These are phyloP conservation scores for Xiphophorus hellerii DNA, from an alignment of 2,113 vertebrate genomes.

Conservation along the genomic window DNA sequence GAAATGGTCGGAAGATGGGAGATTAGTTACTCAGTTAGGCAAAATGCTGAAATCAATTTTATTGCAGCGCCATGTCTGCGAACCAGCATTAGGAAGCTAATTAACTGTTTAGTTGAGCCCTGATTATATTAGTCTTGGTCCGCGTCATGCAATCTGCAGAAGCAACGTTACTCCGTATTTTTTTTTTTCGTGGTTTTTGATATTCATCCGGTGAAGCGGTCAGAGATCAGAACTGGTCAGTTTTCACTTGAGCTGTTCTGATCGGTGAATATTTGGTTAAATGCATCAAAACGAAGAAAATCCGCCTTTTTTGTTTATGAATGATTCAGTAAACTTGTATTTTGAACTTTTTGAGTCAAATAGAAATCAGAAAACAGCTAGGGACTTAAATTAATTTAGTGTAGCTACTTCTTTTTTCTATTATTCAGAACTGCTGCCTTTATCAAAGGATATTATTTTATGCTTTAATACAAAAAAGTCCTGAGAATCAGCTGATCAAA, in stretches of 20 bases:
- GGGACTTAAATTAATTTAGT: background rate
- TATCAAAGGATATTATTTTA: background rate
- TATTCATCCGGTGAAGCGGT: background rate
- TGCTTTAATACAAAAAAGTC: background rate
- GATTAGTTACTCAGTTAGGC: constrained; percentile 71
- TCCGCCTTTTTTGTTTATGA: background rate
- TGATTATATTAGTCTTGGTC: constrained; percentile 54
- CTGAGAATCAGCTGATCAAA: background rate
- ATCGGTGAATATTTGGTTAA: background rate
- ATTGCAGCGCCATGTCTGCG: constrained; percentile 33
- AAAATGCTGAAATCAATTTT: constrained; percentile 69
- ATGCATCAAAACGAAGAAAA: background rate
- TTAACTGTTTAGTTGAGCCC: constrained; percentile 65
- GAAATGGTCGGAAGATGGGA: constrained; percentile 60
- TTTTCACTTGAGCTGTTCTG: no score
- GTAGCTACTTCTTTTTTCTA: background rate
- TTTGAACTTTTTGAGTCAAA: background rate
- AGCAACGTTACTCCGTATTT: background rate
- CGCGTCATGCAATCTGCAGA: constrained; percentile 12
- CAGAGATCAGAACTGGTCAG: background rate
- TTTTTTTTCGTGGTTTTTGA: background rate
- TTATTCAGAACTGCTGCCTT: background rate
- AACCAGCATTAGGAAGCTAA: constrained; percentile 48
- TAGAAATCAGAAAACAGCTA: background rate
- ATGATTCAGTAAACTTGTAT: no score